Percentiles rank a stretch among this genome's conserved stretches.
These are phyloP conservation scores for Zaprionus bogoriensis DNA, from an alignment of 2,888 invertebrate genomes.

Conservation along the genomic window DNA sequence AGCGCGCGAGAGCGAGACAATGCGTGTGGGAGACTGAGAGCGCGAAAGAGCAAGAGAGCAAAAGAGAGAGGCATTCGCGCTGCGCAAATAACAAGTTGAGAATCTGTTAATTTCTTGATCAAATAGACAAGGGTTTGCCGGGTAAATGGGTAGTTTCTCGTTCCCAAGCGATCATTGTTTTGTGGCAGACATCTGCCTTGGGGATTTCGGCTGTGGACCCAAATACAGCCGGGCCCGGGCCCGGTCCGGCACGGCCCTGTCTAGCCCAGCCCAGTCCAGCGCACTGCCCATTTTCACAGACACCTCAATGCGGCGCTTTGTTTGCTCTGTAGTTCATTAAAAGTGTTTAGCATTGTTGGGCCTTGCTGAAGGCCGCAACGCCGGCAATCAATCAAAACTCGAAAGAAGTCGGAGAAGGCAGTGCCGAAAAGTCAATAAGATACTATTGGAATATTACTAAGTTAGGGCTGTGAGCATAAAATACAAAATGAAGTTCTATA, in stretches of 20 bases:
- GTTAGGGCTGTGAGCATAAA: too few relatives aligned
- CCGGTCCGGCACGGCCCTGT: too few relatives aligned
- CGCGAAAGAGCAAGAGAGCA: not conserved
- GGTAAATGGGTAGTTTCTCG: constrained; percentile 12
- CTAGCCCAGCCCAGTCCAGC: not conserved
- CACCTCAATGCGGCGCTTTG: not conserved
- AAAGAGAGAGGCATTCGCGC: not conserved
- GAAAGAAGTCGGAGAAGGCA: not conserved
- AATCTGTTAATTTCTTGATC: constrained; percentile 66
- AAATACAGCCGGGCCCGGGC: not conserved
- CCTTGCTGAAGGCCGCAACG: constrained; percentile 50
- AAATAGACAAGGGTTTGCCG: constrained; percentile 40
- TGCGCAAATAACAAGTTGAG: constrained; percentile 63
- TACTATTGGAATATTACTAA: not conserved
- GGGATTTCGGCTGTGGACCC: not conserved
- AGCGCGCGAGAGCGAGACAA: not conserved
- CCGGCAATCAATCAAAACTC: constrained; percentile 35
- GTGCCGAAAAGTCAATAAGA: not conserved
- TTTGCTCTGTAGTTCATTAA: constrained; percentile 70
- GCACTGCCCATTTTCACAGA: constrained; percentile 5
- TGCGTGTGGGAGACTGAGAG: too few relatives aligned
- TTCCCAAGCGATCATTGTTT: constrained; percentile 51
- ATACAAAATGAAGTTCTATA: too few relatives aligned
- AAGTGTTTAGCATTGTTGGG: constrained; percentile 65
- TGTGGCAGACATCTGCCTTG: not conserved